A percentile compares a stretch with the other conserved stretches of the same genome.
Conservation (phyloP, 2,888 invertebrate species). For the Cheilosia impressa region DNA sequence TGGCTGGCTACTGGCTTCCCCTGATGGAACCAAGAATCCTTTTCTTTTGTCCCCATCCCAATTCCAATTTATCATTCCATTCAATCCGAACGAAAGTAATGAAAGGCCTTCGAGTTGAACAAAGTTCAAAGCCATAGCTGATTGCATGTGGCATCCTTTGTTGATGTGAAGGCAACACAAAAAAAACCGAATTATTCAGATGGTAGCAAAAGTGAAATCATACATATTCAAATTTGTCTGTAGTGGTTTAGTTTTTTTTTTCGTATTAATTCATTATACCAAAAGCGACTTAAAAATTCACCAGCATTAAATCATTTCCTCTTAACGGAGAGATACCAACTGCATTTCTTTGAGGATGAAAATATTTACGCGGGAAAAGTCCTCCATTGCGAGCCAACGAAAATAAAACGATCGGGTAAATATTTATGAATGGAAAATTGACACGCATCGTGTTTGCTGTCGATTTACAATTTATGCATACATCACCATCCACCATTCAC, state of each 20-base stretch:
- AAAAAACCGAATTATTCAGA: not conserved
- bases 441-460: not conserved
- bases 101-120: not conserved
- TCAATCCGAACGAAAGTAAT: not conserved
- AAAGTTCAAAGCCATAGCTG: slow-evolving; percentile 1
- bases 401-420: slow-evolving; percentile 1
- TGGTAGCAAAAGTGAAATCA: not conserved
- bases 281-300: too few species aligned
- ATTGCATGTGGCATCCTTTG: not conserved
- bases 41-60: not conserved
- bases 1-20: not conserved
- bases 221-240: too few species aligned
- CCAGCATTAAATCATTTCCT: too few species aligned
- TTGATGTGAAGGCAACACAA: not conserved
- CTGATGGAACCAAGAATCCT: not conserved
- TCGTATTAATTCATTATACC: too few species aligned
- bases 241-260: too few species aligned
- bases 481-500: not conserved
- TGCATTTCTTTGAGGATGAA: not conserved
- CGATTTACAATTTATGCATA: not conserved
- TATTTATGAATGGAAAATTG: slow-evolving; percentile 9
- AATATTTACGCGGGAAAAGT: not conserved
- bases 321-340: too few species aligned
- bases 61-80: slow-evolving; percentile 1
- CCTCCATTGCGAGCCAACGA: not conserved